Conservation (phyloP, 2,113 vertebrate genomes). For the Mus spicilegus region DNA sequence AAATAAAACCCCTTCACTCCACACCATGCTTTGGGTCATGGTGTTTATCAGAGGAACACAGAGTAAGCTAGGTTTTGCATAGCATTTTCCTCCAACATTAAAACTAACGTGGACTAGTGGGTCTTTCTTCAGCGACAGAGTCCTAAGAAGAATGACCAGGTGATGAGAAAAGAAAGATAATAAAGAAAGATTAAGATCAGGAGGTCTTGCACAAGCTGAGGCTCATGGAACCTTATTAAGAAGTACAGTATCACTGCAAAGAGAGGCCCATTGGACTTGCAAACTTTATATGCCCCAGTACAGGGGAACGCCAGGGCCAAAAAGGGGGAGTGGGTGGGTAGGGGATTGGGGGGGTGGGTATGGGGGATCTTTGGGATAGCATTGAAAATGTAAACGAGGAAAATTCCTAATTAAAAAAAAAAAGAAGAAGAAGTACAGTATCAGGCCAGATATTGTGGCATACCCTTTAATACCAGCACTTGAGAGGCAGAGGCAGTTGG, state of each 20-base stretch:
- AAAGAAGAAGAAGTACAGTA: background rate
- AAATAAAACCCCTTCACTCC: background rate
- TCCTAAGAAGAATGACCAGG: background rate
- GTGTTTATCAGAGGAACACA: background rate
- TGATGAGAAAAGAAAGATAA: background rate
- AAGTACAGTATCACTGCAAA: background rate
- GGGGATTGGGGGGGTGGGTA: too few species aligned
- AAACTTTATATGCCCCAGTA: too few species aligned
- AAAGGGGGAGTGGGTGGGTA: too few species aligned
- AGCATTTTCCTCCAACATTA: background rate
- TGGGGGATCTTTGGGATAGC: too few species aligned
- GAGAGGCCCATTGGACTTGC: too few species aligned
- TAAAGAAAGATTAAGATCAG: background rate
- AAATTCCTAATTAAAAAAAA: too few species aligned
- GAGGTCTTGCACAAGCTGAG: background rate
- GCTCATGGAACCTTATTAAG: background rate
- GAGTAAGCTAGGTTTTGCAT: background rate
- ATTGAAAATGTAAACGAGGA: too few species aligned
- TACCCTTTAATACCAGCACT: background rate
- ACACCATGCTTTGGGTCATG: background rate
- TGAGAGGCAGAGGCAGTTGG: background rate
- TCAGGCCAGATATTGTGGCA: background rate
- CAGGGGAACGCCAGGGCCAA: too few species aligned
- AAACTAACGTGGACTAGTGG: background rate
- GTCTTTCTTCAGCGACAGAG: background rate